Conservation (phyloP, 2,113 vertebrate species). For the Promerops cafer region DNA sequence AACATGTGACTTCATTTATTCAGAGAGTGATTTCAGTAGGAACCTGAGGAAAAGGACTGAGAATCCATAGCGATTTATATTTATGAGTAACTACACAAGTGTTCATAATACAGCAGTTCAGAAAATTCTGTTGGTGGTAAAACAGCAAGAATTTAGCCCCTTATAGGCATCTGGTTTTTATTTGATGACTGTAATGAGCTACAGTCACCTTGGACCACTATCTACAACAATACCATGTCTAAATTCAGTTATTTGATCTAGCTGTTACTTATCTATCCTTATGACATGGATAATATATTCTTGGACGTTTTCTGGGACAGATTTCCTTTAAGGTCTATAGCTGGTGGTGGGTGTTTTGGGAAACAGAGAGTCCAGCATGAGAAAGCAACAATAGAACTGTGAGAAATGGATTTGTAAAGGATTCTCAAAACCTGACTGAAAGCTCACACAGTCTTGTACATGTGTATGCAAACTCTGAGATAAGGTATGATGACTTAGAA, state of each 20-base stretch:
- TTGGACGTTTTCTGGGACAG: neutral
- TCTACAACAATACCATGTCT: neutral
- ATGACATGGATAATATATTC: neutral
- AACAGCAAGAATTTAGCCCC: neutral
- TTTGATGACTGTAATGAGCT: neutral
- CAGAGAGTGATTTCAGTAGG: neutral
- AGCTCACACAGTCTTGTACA: too few species aligned
- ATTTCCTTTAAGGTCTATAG: neutral
- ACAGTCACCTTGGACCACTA: neutral
- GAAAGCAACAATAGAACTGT: neutral
- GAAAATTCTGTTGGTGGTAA: neutral
- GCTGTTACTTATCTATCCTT: neutral
- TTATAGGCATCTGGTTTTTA: neutral
- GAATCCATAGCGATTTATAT: neutral
- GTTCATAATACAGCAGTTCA: neutral
- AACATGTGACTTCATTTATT: neutral
- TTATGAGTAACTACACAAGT: neutral
- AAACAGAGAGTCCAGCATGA: neutral
- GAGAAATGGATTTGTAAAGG: too few species aligned
- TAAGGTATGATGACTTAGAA: too few species aligned
- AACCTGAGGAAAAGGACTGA: neutral
- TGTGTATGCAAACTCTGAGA: too few species aligned
- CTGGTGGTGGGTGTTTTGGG: neutral
- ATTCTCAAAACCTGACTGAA: too few species aligned
- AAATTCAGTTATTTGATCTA: neutral